phyloP scores from a whole-genome alignment of 2,797 vertebrate species.

The Sebastes dallii region DNA sequence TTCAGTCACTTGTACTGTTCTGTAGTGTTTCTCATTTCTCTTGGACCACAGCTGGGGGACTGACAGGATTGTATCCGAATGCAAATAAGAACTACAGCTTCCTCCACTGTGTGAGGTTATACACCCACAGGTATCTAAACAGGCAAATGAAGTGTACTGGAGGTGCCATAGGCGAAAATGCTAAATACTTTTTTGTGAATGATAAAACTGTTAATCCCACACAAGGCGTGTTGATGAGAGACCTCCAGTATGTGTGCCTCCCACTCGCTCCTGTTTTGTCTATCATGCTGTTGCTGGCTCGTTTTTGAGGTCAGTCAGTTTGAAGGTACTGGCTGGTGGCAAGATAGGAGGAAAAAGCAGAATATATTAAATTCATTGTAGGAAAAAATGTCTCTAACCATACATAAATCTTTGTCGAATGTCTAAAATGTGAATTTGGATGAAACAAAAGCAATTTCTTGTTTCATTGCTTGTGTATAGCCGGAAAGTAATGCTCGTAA shows the following conservation, averaged over 20 bases:
- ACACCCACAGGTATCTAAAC: neutral
- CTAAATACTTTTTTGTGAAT: neutral
- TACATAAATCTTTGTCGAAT: neutral
- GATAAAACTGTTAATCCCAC: constrained; percentile 1
- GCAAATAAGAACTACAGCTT: constrained; percentile 40
- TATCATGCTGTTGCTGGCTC: neutral
- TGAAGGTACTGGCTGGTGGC: neutral
- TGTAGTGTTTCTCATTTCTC: constrained; percentile 64
- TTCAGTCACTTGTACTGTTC: constrained; percentile 57
- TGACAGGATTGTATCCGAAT: constrained; percentile 39
- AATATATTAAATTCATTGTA: neutral
- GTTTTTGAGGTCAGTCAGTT: neutral
- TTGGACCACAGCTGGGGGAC: constrained; percentile 56
- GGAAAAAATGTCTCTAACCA: neutral
- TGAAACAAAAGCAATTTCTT: neutral
- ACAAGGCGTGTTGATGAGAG: neutral
- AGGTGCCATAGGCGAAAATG: neutral
- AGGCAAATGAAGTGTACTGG: neutral
- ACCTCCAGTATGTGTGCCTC: neutral
- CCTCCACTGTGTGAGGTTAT: neutral
- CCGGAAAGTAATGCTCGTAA: neutral
- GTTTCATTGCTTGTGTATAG: neutral
- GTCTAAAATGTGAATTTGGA: neutral
- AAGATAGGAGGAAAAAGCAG: neutral
- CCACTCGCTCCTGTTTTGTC: neutral